Base-by-base conservation (phyloP, 2,113 vertebrate species). In the Hemiprocne comata region DNA sequence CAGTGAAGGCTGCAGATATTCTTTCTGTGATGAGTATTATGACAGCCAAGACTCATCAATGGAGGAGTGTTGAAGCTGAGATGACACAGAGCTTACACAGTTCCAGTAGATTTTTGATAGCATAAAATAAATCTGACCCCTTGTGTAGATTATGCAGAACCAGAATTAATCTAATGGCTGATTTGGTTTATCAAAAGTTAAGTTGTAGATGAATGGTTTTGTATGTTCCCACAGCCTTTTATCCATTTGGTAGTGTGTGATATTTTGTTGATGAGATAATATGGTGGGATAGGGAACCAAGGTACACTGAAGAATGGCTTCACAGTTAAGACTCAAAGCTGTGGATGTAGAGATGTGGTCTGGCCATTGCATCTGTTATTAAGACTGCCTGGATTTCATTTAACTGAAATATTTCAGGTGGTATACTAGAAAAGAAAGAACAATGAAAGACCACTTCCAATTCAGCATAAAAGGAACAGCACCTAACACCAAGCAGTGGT, bases 231-330 rank as follows among this genome's bases (percentile, higher is more conserved):
- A 26, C 15, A 60, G 6, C 4, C 26, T 70, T 82, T 85, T 38
- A 57, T 38, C 33, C 19, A 5, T 72, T n/a, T 79, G 33, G 6
- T 26, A 76, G 13, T 6, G 12, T 36, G 29, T 58, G 31, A 7
- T 23, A 18, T 62, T 90, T 87, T 73, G n/a, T 44, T 0, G 0
- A 9, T 36, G n/a, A 54, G 4, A 15, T 46, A 36, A 33, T 31
- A 34, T 3, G 12, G 28, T 10, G 3, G 54, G 11, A 69, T 34
- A 48, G 5, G 2, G 3, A 23, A 29, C 6, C 29, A 73, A n/a
- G 17, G 15, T 40, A 20, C 17, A 17, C 9, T 57, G 36, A 67
- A 65, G 29, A 46, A 75, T 16, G 6, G 13, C 10, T 73, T 73
- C 36, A 21, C 20, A 29, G 6, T 1, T 69, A 33, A 42, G 29